Evolutionary conservation across 1,140 invertebrate genomes (phyloP).

Genomic region (Papilio polyxenes): DNA sequence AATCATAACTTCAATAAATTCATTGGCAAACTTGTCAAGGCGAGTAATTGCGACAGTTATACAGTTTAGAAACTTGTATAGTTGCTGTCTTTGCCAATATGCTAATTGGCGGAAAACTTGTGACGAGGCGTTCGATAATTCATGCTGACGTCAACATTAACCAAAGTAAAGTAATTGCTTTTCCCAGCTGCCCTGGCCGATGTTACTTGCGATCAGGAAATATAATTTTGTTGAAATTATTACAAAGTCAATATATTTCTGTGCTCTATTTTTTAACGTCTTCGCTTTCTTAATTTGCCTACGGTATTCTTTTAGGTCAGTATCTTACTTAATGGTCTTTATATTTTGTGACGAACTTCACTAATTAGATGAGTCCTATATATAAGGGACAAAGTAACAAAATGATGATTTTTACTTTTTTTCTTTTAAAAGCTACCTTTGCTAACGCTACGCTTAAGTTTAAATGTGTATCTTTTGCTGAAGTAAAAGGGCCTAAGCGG

Average conservation of each 20-base stretch:
- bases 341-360: no score
- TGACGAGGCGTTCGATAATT: constrained; percentile 23
- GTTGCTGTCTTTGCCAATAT: not conserved
- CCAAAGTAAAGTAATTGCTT: not conserved
- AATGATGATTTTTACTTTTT: no score
- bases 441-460: no score
- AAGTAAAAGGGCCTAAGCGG: no score
- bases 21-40: not conserved
- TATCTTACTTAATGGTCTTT: no score
- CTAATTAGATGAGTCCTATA: no score
- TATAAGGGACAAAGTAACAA: no score
- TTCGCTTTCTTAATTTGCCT: not conserved
- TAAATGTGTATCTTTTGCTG: no score
- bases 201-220: not conserved
- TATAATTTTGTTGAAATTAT: constrained; percentile 8
- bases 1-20: not conserved
- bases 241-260: not conserved
- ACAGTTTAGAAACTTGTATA: constrained; percentile 7
- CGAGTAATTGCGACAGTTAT: not conserved
- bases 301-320: no score
- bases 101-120: constrained; percentile 10
- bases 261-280: not conserved
- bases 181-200: constrained; percentile 8
- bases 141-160: constrained; percentile 10
- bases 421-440: no score